Conservation (phyloP, 2,113 vertebrate genomes). For the Monopterus albus region DNA sequence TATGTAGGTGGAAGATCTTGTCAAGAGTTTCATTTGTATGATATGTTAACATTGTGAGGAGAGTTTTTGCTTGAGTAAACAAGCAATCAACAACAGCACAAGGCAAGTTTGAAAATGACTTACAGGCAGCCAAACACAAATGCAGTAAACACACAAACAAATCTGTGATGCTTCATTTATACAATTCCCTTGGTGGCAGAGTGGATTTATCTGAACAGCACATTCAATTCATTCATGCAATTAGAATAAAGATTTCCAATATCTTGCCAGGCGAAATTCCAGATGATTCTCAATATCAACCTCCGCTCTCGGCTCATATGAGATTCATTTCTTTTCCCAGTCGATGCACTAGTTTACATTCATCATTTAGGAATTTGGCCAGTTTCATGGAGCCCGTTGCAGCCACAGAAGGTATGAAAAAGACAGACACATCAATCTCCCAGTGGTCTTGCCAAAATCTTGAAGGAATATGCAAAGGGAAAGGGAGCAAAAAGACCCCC, state of each 20-base stretch:
- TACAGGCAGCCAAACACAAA: slow-evolving; percentile 45
- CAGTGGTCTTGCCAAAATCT: slow-evolving; percentile 64
- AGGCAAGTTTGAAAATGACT: slow-evolving; percentile 65
- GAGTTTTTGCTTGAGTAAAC: slow-evolving; percentile 69
- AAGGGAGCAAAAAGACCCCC: slow-evolving; percentile 25
- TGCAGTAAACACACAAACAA: slow-evolving; percentile 52
- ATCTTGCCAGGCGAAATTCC: slow-evolving; percentile 68
- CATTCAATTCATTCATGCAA: slow-evolving; percentile 79
- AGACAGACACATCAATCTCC: slow-evolving; percentile 77
- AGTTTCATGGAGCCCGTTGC: slow-evolving; percentile 56
- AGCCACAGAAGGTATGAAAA: slow-evolving; percentile 71
- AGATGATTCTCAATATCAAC: slow-evolving; percentile 77
- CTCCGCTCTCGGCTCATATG: slow-evolving; percentile 64
- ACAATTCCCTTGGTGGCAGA: slow-evolving; percentile 65
- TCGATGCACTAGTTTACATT: slow-evolving; percentile 66
- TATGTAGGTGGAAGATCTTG: slow-evolving; percentile 58
- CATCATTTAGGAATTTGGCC: slow-evolving; percentile 75
- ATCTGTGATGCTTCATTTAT: slow-evolving; percentile 74
- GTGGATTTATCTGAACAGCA: slow-evolving; percentile 72
- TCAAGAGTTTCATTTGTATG: slow-evolving; percentile 62
- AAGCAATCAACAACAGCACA: slow-evolving; percentile 66
- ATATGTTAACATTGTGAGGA: slow-evolving; percentile 64
- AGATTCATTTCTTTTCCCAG: slow-evolving; percentile 65
- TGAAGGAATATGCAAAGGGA: slow-evolving; percentile 59
- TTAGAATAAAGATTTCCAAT: slow-evolving; percentile 81